Conservation (phyloP, 2,797 vertebrate species). For the Rhincodon typus region DNA sequence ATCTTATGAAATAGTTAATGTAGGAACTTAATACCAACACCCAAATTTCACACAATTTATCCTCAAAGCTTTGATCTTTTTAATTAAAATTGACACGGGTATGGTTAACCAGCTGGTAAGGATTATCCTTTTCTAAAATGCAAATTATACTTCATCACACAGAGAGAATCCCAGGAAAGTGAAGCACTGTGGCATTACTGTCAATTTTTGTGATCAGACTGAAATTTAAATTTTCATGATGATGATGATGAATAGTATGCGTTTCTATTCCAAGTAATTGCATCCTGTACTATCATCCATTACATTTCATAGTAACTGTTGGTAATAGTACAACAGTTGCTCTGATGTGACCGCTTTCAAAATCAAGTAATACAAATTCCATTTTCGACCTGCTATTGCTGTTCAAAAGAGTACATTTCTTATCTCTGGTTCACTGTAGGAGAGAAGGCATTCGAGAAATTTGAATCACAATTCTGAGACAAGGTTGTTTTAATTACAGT, state of each 20-base stretch:
- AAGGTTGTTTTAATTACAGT: neutral
- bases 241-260: neutral
- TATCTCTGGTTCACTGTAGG: neutral
- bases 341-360: neutral
- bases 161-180: neutral
- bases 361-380: neutral
- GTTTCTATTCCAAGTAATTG: neutral
- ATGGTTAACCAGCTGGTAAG: neutral
- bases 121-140: neutral
- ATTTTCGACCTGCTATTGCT: neutral
- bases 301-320: neutral
- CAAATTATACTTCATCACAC: neutral
- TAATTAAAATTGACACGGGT: neutral
- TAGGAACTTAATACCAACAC: neutral
- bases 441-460: neutral
- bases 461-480: neutral
- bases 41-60: neutral
- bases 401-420: no score
- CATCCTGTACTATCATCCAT: no score
- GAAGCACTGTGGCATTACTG: neutral
- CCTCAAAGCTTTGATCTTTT: neutral
- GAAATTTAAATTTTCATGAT: neutral
- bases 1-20: neutral
- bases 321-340: neutral
- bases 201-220: neutral